Conservation (phyloP, 2,888 invertebrate species). For the Coecobrya sp. region DNA sequence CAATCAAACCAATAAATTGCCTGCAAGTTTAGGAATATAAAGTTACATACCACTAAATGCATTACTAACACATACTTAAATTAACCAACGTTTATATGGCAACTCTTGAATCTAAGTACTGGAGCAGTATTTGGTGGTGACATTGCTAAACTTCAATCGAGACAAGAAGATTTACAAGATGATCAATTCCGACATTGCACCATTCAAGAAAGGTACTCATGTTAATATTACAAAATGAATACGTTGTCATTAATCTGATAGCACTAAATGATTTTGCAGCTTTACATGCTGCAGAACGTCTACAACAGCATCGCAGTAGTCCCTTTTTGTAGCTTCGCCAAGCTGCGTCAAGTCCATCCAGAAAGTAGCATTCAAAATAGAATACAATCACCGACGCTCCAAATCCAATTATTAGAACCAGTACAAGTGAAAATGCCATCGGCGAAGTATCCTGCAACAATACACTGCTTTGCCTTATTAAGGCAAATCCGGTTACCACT, state of each 20-base stretch:
- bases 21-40: no score
- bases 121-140: no score
- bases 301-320: background rate
- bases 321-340: background rate
- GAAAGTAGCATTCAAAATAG: slow-evolving; percentile 17
- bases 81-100: no score
- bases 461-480: background rate
- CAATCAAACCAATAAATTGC: no score
- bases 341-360: background rate
- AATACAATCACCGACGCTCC: background rate
- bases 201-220: slow-evolving; percentile 6
- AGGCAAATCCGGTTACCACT: background rate
- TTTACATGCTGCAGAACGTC: background rate
- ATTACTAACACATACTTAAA: no score
- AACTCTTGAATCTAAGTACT: no score
- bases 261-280: background rate
- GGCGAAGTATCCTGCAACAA: background rate
- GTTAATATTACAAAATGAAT: slow-evolving; percentile 27
- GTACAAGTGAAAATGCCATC: background rate
- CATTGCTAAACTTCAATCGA: no score
- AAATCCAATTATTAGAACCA: background rate
- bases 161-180: background rate
- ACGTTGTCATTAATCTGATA: background rate
- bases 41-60: no score
- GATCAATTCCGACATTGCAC: background rate